Evolutionary conservation across 1,140 invertebrate species (phyloP).

Genomic region (Lerema accius): DNA sequence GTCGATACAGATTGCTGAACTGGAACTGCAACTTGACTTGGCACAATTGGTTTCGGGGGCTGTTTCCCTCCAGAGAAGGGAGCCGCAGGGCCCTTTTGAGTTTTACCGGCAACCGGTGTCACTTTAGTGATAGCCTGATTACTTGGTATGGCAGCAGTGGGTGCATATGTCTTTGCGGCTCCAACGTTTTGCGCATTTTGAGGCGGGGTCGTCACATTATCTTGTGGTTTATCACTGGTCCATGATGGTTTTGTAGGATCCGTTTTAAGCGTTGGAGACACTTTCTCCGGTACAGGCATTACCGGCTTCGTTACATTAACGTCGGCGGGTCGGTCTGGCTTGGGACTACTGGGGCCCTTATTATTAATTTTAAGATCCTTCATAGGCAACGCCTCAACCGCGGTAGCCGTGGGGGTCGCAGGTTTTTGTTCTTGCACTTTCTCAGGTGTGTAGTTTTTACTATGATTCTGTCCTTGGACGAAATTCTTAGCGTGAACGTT

Average conservation of each 20-base stretch:
- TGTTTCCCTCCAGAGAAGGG: constrained; percentile 71
- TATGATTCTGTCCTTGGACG: constrained; percentile 71
- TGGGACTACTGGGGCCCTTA: constrained; percentile 70
- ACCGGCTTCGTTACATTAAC: constrained; percentile 47
- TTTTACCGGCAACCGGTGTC: constrained; percentile 54
- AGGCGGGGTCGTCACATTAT: constrained; percentile 9
- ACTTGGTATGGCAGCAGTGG: constrained; percentile 41
- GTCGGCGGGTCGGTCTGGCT: constrained; percentile 57
- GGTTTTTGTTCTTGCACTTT: constrained; percentile 65
- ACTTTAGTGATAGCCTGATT: constrained; percentile 53
- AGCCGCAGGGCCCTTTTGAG: constrained; percentile 63
- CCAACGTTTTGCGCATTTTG: constrained; percentile 38
- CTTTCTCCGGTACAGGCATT: constrained; percentile 52
- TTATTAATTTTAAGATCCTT: constrained; percentile 76
- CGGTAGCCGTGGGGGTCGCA: constrained; percentile 40
- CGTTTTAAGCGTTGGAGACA: constrained; percentile 56
- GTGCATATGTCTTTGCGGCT: constrained; percentile 54
- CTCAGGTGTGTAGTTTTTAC: constrained; percentile 61
- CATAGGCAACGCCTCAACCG: constrained; percentile 68
- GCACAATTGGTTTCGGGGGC: constrained; percentile 59
- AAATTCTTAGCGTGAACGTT: constrained; percentile 82
- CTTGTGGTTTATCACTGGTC: constrained; percentile 57
- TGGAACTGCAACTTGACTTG: constrained; percentile 63
- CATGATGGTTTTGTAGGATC: constrained; percentile 68
- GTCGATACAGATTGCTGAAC: constrained; percentile 71